Evolutionary conservation across 1,140 invertebrate genomes (phyloP).

Genomic region (Oedothorax gibbosus): DNA sequence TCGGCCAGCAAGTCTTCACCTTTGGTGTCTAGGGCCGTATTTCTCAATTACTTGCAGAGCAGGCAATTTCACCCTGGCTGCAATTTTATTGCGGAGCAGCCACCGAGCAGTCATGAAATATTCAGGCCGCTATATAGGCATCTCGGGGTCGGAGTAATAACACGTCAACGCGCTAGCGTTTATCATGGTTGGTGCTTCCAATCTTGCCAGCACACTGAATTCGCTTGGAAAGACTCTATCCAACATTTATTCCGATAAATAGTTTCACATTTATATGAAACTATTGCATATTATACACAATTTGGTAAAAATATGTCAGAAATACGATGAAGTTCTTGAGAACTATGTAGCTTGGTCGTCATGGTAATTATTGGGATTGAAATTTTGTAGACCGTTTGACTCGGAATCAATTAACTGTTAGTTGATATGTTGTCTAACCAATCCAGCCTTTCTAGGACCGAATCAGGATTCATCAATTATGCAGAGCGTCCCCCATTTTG

Average conservation of each 20-base stretch:
- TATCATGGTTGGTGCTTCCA: conserved; percentile 59
- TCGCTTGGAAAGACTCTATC: too few relatives aligned
- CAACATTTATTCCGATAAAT: too few relatives aligned
- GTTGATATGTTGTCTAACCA: too few relatives aligned
- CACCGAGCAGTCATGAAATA: conserved; percentile 58
- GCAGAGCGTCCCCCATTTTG: conserved; percentile 54
- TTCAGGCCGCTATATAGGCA: conserved; percentile 61
- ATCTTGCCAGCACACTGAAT: conserved; percentile 51
- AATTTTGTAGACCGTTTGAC: too few relatives aligned
- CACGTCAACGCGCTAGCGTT: conserved; percentile 61
- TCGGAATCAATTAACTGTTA: too few relatives aligned
- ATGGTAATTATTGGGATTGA: too few relatives aligned
- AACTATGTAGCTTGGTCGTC: too few relatives aligned
- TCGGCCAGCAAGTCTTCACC: conserved; percentile 42
- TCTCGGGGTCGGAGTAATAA: conserved; percentile 61
- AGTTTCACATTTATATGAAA: too few relatives aligned
- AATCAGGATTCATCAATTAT: conserved; percentile 61
- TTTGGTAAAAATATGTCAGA: too few relatives aligned
- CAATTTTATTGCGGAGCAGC: conserved; percentile 59
- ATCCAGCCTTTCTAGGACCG: neutral
- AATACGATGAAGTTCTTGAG: too few relatives aligned
- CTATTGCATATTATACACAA: too few relatives aligned
- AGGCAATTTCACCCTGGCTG: conserved; percentile 61
- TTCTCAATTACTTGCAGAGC: conserved; percentile 60
- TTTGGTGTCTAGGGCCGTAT: conserved; percentile 62